These are phyloP conservation scores for Mylabris phalerata DNA, from an alignment of 1,140 invertebrate genomes.

Conservation along the genomic window DNA sequence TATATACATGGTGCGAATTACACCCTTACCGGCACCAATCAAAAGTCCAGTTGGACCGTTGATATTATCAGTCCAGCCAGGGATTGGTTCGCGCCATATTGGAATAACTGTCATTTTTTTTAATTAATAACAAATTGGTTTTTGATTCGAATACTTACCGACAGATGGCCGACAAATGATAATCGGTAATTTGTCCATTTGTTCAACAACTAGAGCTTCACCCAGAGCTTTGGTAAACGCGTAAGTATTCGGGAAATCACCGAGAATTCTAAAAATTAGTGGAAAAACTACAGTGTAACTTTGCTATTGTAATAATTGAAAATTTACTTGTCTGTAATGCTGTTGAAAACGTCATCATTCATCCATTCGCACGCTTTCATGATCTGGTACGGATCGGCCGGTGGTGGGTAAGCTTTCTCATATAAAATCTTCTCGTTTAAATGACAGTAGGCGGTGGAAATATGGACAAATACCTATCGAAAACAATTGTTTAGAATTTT, in stretches of 20 bases:
- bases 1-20: constrained; percentile 75
- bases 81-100: constrained; percentile 63
- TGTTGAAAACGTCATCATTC: constrained; percentile 43
- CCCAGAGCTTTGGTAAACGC: constrained; percentile 83
- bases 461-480: constrained; percentile 45
- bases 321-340: constrained; percentile 29
- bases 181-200: constrained; percentile 60
- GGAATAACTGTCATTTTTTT: constrained; percentile 51
- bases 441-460: constrained; percentile 59
- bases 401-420: constrained; percentile 60
- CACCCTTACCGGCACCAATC: constrained; percentile 72
- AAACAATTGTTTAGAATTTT: neutral
- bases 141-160: constrained; percentile 46
- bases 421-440: constrained; percentile 61
- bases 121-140: neutral
- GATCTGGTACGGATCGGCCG: constrained; percentile 57
- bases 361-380: constrained; percentile 74
- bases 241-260: constrained; percentile 81
- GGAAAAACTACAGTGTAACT: neutral
- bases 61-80: constrained; percentile 89
- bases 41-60: constrained; percentile 77
- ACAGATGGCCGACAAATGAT: constrained; percentile 85
- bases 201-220: constrained; percentile 60
- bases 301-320: neutral
- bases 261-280: constrained; percentile 55